phyloP scores from a whole-genome alignment of 2,797 vertebrate species.

The Galaxias olidus region DNA sequence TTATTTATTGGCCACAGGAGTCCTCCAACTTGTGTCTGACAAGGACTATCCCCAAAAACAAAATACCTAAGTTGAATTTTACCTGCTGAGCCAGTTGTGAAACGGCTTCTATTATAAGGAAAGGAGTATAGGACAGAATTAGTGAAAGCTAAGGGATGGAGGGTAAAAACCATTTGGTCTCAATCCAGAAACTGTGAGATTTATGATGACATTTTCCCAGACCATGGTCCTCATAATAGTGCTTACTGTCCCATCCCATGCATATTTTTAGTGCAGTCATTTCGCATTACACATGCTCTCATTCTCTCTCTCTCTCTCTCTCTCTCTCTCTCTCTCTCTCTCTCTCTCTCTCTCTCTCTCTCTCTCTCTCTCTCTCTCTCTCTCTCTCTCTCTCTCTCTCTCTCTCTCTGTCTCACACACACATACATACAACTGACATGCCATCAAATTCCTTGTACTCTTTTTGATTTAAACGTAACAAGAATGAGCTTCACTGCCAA shows the following conservation, averaged over 20 bases:
- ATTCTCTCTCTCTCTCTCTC: not conserved
- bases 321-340: not conserved
- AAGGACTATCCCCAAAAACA: too few relatives aligned
- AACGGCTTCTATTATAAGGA: not conserved
- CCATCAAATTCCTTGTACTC: too few relatives aligned
- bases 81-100: too few relatives aligned
- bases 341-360: not conserved
- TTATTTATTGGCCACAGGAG: too few relatives aligned
- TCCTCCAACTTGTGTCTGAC: too few relatives aligned
- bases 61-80: too few relatives aligned
- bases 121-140: constrained; percentile 3
- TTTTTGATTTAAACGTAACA: too few relatives aligned
- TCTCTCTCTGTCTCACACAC: not conserved
- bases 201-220: constrained; percentile 46
- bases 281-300: constrained; percentile 2
- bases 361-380: not conserved
- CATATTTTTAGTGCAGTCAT: constrained; percentile 31
- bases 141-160: too few relatives aligned
- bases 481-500: too few relatives aligned
- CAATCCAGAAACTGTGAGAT: constrained; percentile 37
- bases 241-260: constrained; percentile 25
- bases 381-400: not conserved
- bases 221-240: constrained; percentile 32
- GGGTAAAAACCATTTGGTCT: constrained; percentile 18
- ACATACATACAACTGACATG: not conserved